Conservation (phyloP, 2,888 invertebrate genomes). For the Physocephala rufipes region DNA sequence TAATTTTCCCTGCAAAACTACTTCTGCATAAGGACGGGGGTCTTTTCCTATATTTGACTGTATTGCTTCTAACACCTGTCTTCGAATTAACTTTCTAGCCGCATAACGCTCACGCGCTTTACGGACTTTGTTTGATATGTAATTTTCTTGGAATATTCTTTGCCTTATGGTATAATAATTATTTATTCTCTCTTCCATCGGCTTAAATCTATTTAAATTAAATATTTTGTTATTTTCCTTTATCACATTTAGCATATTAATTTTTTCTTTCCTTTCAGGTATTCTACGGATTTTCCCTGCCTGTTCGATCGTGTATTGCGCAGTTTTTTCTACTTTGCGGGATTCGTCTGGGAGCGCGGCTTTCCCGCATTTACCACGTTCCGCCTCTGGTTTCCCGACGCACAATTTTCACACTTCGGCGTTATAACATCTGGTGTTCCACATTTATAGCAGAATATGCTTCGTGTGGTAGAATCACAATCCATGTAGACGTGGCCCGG, state of each 20-base stretch:
- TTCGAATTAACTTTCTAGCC: neutral
- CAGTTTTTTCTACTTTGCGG: too few relatives aligned
- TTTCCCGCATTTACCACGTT: conserved; percentile 20
- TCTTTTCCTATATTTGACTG: neutral
- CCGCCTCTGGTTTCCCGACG: conserved; percentile 18
- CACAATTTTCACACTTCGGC: conserved; percentile 10
- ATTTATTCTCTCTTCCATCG: neutral
- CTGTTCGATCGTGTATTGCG: neutral
- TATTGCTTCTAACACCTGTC: neutral
- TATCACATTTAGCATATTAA: neutral
- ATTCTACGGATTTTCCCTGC: neutral
- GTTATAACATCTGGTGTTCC: neutral
- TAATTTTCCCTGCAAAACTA: neutral
- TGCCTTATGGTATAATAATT: neutral
- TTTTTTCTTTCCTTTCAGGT: neutral
- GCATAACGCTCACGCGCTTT: too few relatives aligned
- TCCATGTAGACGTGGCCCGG: neutral
- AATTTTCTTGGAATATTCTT: neutral
- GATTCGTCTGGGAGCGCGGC: neutral
- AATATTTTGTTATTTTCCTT: neutral
- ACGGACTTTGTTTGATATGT: too few relatives aligned
- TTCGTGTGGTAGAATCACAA: neutral
- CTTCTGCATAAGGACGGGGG: neutral
- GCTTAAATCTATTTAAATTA: neutral
- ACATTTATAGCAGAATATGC: neutral